phyloP scores from a whole-genome alignment of 1,140 invertebrate species.

The Ooceraea biroi region DNA sequence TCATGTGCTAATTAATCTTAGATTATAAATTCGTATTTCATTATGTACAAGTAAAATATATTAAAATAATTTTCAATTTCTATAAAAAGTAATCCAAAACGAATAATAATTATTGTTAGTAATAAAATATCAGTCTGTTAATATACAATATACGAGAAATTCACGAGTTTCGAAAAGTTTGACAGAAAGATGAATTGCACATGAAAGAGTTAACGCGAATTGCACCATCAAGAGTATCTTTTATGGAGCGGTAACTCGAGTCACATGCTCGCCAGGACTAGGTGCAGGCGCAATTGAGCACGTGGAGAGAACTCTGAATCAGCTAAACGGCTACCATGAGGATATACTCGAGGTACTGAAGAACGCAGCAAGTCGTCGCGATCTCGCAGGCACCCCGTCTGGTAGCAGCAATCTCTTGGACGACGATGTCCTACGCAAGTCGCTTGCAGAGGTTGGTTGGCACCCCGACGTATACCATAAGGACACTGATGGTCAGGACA shows the following conservation, averaged over 20 bases:
- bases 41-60: neutral
- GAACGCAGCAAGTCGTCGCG: slow-evolving; percentile 91
- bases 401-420: slow-evolving; percentile 88
- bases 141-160: neutral
- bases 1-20: slow-evolving; percentile 38
- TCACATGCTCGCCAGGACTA: slow-evolving; percentile 79
- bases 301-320: slow-evolving; percentile 94
- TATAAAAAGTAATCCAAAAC: neutral
- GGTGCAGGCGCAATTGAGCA: slow-evolving; percentile 89
- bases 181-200: neutral
- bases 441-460: slow-evolving; percentile 89
- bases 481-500: slow-evolving; percentile 88
- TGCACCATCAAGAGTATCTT: neutral
- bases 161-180: neutral
- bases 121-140: neutral
- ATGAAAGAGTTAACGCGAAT: slow-evolving; percentile 39
- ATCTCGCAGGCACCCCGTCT: slow-evolving; percentile 87
- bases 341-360: slow-evolving; percentile 95
- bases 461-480: slow-evolving; percentile 87
- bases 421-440: slow-evolving; percentile 89
- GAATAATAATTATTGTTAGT: neutral
- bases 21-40: neutral
- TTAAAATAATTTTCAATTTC: neutral
- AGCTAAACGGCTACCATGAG: slow-evolving; percentile 96
- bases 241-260: slow-evolving; percentile 38